Percentiles rank a stretch among this genome's conserved stretches.
These are phyloP conservation scores for Passerina amoena DNA, from an alignment of 2,113 vertebrate species.

Conservation along the genomic window DNA sequence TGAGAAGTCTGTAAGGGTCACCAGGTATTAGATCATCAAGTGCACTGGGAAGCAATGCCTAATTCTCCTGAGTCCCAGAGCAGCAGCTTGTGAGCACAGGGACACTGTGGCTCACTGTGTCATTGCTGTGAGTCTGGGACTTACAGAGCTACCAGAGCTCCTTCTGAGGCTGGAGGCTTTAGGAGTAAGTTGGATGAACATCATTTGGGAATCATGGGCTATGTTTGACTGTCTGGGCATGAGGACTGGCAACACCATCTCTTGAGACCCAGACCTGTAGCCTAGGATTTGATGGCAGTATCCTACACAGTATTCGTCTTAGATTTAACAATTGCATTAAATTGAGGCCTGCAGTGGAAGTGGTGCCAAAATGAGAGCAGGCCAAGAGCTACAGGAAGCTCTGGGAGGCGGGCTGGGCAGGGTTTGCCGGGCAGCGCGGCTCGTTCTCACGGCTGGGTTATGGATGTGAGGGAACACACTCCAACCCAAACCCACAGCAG, in stretches of 20 bases:
- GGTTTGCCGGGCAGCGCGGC: neutral
- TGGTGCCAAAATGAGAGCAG: constrained; percentile 1
- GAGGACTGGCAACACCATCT: neutral
- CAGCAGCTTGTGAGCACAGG: neutral
- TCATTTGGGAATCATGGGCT: neutral
- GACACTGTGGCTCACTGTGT: neutral
- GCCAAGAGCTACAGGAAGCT: constrained; percentile 24
- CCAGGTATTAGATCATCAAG: neutral
- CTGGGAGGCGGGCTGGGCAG: neutral
- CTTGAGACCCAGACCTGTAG: neutral
- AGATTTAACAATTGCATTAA: constrained; percentile 28
- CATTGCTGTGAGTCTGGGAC: neutral
- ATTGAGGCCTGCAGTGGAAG: neutral
- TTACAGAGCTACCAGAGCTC: neutral
- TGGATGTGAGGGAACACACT: neutral
- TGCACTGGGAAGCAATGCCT: neutral
- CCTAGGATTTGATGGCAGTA: neutral
- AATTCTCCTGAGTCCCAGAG: neutral
- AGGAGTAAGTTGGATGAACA: neutral
- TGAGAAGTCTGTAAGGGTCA: neutral
- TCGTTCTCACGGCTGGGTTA: constrained; percentile 5
- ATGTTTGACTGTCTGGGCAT: neutral
- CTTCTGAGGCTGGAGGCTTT: neutral
- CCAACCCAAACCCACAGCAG: neutral
- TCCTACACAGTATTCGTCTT: neutral